Percentiles rank a stretch among this genome's conserved stretches.
These are phyloP conservation scores for Todiramphus saurophagus DNA, from an alignment of 2,113 vertebrate genomes.

Conservation along the genomic window DNA sequence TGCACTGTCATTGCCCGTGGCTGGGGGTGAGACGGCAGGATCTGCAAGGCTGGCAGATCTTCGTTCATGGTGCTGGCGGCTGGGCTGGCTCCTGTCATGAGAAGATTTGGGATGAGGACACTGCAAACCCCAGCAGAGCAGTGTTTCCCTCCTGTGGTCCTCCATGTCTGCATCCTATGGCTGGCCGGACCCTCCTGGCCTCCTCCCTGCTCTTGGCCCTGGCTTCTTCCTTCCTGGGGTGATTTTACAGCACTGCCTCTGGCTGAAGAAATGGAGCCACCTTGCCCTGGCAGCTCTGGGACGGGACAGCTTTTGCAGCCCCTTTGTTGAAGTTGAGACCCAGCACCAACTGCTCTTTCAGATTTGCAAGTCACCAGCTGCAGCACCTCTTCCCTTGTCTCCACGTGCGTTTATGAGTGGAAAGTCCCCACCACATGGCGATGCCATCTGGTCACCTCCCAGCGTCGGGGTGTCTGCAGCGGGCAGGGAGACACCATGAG, in stretches of 20 bases:
- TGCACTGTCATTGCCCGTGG: not conserved
- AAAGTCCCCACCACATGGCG: not conserved
- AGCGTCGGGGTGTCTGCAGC: not conserved
- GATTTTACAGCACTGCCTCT: not conserved
- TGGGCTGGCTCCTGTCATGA: not conserved
- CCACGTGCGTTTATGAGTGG: not conserved
- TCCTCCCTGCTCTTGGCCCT: not conserved
- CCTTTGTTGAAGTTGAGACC: not conserved
- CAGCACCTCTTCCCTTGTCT: not conserved
- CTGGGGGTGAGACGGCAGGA: not conserved
- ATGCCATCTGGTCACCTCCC: not conserved
- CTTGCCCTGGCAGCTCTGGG: not conserved
- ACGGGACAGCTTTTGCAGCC: not conserved
- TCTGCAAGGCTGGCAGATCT: not conserved
- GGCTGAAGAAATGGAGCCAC: not conserved
- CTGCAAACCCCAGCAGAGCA: not conserved
- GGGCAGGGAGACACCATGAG: not conserved
- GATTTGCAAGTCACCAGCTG: not conserved
- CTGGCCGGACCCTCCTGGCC: not conserved
- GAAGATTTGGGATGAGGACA: not conserved
- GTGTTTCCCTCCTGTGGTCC: not conserved
- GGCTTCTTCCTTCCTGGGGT: not conserved
- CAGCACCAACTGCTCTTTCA: not conserved
- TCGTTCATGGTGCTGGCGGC: not conserved
- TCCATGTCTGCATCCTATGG: rapidly evolving